These are phyloP conservation scores for Heliconius hermathena DNA, from an alignment of 1,140 invertebrate genomes.

Conservation along the genomic window DNA sequence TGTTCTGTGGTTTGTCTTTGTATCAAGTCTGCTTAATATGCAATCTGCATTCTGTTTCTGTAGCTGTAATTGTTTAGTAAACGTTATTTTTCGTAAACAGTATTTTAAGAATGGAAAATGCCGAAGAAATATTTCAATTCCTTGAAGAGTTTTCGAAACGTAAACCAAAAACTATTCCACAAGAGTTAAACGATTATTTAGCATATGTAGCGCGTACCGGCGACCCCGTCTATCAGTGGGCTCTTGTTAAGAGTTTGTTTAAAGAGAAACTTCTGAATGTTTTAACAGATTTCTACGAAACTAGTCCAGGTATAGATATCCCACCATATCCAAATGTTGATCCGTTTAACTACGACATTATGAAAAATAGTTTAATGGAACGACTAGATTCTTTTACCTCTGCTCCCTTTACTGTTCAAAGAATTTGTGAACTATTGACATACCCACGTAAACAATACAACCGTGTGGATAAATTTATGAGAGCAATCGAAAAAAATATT, in stretches of 20 bases:
- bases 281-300: slow-evolving; percentile 93
- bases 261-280: slow-evolving; percentile 93
- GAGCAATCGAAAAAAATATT: slow-evolving; percentile 97
- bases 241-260: slow-evolving; percentile 92
- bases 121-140: slow-evolving; percentile 91
- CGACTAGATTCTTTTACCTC: slow-evolving; percentile 91
- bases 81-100: not conserved
- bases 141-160: slow-evolving; percentile 93
- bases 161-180: slow-evolving; percentile 91
- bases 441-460: slow-evolving; percentile 97
- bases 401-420: slow-evolving; percentile 97
- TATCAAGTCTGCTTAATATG: not conserved
- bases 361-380: slow-evolving; percentile 93
- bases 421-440: slow-evolving; percentile 96
- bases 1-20: too few species aligned
- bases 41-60: not conserved
- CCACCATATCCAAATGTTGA: slow-evolving; percentile 94
- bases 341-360: slow-evolving; percentile 93
- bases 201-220: slow-evolving; percentile 96
- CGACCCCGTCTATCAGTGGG: slow-evolving; percentile 96
- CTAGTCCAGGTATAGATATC: slow-evolving; percentile 87
- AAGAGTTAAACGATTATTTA: slow-evolving; percentile 94
- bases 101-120: slow-evolving; percentile 87
- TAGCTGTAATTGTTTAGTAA: not conserved
- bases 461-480: slow-evolving; percentile 97